Evolutionary conservation across 2,888 invertebrate genomes (phyloP).

Genomic region (Lepidocyrtinus sp.): DNA sequence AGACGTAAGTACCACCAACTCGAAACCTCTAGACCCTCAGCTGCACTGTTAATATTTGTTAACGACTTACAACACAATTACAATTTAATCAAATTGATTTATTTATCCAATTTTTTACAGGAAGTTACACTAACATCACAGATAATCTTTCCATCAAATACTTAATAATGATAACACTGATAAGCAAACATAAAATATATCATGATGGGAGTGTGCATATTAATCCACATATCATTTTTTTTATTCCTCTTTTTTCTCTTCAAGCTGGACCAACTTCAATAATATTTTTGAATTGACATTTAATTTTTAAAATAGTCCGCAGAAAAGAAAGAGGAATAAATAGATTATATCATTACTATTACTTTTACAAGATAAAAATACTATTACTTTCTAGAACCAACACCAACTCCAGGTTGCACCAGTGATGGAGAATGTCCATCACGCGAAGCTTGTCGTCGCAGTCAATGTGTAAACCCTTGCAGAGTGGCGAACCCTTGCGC

Average conservation of each 20-base stretch:
- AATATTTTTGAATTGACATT: too few species aligned
- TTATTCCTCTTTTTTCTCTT: neutral
- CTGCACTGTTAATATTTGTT: too few species aligned
- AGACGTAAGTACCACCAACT: constrained; percentile 80
- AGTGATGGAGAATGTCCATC: constrained; percentile 71
- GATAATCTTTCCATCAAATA: constrained; percentile 14
- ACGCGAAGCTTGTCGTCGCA: constrained; percentile 70
- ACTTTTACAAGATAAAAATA: too few species aligned
- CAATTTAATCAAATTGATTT: constrained; percentile 1
- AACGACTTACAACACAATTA: neutral
- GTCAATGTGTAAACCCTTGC: constrained; percentile 72
- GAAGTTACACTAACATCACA: too few species aligned
- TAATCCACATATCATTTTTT: neutral
- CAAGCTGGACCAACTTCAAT: too few species aligned
- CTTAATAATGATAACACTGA: constrained; percentile 21
- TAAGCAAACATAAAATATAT: neutral
- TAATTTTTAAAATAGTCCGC: too few species aligned
- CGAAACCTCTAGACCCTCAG: too few species aligned
- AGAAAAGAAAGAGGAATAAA: too few species aligned
- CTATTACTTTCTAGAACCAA: constrained; percentile 71
- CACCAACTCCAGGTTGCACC: constrained; percentile 78
- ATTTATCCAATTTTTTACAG: constrained; percentile 14
- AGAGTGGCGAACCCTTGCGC: constrained; percentile 71
- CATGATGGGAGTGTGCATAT: neutral
- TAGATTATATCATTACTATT: too few species aligned